phyloP scores from a whole-genome alignment of 2,113 vertebrate species.

The Cairina moschata region DNA sequence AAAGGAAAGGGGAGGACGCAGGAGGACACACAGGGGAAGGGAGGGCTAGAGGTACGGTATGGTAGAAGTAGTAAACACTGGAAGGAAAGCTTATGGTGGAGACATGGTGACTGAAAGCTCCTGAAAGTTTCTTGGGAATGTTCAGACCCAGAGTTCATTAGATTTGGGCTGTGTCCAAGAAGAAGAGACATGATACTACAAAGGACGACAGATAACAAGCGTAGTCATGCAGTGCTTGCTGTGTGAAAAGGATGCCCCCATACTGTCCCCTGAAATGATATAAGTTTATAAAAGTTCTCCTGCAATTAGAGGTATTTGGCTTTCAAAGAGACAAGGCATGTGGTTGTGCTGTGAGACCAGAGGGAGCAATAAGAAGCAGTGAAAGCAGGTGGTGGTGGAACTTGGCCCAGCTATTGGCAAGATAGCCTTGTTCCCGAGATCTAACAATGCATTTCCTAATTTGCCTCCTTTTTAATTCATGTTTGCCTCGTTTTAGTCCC shows the following conservation, averaged over 20 bases:
- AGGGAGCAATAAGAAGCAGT: neutral
- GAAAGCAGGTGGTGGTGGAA: rapidly evolving
- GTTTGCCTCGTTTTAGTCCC: too few relatives aligned
- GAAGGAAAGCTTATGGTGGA: neutral
- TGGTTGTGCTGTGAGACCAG: rapidly evolving
- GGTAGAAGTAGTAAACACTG: neutral
- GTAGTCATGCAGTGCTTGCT: too few relatives aligned
- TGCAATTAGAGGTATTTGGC: too few relatives aligned
- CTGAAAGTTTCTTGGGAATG: neutral
- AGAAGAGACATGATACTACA: neutral
- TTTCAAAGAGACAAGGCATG: rapidly evolving
- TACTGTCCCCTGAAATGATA: too few relatives aligned
- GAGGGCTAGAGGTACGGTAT: neutral
- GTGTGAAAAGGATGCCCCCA: too few relatives aligned
- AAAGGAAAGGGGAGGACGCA: neutral
- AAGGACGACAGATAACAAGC: neutral
- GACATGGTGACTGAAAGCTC: neutral
- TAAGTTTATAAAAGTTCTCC: neutral
- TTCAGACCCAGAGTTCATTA: neutral
- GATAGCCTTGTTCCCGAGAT: too few relatives aligned
- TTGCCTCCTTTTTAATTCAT: rapidly evolving
- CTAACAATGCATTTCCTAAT: rapidly evolving
- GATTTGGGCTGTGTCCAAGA: neutral
- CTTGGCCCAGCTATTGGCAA: neutral
- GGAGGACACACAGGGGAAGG: neutral